A percentile compares a stretch with the other conserved stretches of the same genome.
phyloP scores from a whole-genome alignment of 1,140 invertebrate genomes.

The Oedothorax gibbosus region DNA sequence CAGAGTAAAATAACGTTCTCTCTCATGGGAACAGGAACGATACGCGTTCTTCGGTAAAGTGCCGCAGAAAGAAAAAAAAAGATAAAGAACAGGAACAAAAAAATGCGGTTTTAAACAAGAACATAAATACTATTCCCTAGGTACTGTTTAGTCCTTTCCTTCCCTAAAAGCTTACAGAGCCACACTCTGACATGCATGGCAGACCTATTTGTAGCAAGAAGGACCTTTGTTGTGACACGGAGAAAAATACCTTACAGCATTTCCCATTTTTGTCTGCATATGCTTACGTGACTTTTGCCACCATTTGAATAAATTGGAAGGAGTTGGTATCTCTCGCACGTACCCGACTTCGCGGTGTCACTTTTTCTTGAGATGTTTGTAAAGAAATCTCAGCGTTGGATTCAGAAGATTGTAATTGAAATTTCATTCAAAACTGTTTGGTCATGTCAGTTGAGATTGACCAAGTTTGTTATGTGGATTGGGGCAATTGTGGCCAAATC shows the following conservation, averaged over 20 bases:
- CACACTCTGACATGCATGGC: constrained; percentile 9
- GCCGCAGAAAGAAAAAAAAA: too few relatives aligned
- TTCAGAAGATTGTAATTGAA: not conserved
- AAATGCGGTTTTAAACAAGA: too few relatives aligned
- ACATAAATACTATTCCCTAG: too few relatives aligned
- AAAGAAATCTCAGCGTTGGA: constrained; percentile 19
- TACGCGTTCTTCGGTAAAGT: too few relatives aligned
- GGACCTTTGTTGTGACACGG: constrained; percentile 16
- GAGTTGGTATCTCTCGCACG: constrained; percentile 40
- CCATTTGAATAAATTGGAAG: constrained; percentile 49
- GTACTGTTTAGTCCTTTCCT: constrained; percentile 4
- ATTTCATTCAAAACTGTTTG: too few relatives aligned
- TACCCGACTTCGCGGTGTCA: not conserved
- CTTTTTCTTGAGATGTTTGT: not conserved
- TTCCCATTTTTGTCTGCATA: constrained; percentile 27
- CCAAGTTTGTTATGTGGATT: too few relatives aligned
- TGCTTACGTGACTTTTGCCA: constrained; percentile 24
- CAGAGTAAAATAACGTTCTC: too few relatives aligned
- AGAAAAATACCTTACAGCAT: constrained; percentile 20
- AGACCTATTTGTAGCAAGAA: constrained; percentile 6
- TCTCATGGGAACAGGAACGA: too few relatives aligned
- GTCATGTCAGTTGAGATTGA: too few relatives aligned
- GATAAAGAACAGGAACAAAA: too few relatives aligned
- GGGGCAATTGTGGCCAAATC: too few relatives aligned
- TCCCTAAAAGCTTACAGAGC: constrained; percentile 23